Percentiles rank a stretch among this genome's conserved stretches.
Evolutionary conservation across 2,888 invertebrate species (phyloP).

Genomic region (Tuberolachnus salignus): DNA sequence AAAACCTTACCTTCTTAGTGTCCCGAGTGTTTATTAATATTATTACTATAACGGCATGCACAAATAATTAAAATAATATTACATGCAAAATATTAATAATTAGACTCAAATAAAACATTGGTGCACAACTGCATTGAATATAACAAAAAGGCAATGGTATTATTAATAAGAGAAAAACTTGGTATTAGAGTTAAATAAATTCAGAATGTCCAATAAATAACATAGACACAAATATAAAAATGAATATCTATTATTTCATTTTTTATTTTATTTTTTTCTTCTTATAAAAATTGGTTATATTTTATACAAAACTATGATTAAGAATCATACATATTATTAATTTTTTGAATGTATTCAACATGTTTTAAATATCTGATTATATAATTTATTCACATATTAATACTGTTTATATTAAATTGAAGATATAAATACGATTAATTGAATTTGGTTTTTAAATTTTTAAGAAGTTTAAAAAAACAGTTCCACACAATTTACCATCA

Average conservation of each 20-base stretch:
- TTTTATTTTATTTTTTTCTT: background rate
- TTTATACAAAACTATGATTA: too few species aligned
- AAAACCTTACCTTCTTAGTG: slow-evolving; percentile 30
- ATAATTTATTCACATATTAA: too few species aligned
- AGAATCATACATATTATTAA: too few species aligned
- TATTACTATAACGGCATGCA: background rate
- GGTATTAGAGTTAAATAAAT: too few species aligned
- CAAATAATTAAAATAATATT: background rate
- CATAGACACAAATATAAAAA: background rate
- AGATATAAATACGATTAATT: background rate
- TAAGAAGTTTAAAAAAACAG: background rate
- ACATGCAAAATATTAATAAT: slow-evolving; percentile 5
- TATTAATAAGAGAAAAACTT: too few species aligned
- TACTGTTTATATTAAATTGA: too few species aligned
- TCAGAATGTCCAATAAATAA: too few species aligned
- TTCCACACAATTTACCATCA: slow-evolving; percentile 1
- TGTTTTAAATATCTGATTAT: too few species aligned
- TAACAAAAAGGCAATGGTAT: background rate
- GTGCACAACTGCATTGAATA: background rate
- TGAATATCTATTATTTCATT: background rate
- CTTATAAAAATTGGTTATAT: too few species aligned
- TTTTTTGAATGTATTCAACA: too few species aligned
- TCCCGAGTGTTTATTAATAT: background rate
- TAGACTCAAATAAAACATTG: background rate
- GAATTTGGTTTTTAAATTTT: background rate